Conservation (phyloP, 2,113 vertebrate genomes). For the Ctenomys sociabilis region DNA sequence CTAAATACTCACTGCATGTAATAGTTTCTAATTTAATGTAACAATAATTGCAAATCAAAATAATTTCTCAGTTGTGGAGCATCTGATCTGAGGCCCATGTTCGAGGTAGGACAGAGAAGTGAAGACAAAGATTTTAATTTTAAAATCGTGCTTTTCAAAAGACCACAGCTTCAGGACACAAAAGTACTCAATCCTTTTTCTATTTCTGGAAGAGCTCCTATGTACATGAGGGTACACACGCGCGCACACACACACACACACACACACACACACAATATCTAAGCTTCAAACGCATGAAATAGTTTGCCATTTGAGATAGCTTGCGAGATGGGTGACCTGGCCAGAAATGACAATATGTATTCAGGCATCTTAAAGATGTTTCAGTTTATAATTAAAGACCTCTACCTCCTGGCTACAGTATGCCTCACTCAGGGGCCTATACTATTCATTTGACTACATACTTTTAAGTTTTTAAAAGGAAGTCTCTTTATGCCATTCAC, state of each 20-base stretch:
- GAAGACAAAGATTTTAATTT: not conserved
- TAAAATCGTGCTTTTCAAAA: not conserved
- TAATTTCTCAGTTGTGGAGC: not conserved
- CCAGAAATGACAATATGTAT: not conserved
- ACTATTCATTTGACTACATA: not conserved
- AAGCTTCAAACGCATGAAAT: not conserved
- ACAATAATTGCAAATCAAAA: not conserved
- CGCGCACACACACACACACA: not conserved
- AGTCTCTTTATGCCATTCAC: not conserved
- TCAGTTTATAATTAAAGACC: not conserved
- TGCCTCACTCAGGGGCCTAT: not conserved
- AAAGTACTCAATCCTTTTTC: not conserved
- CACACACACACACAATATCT: not conserved
- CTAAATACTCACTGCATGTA: too few relatives aligned
- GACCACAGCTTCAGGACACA: not conserved
- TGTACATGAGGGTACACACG: not conserved
- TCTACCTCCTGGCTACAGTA: not conserved
- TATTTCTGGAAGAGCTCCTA: not conserved
- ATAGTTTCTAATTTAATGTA: constrained; percentile 13
- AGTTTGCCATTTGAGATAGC: not conserved
- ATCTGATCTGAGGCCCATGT: not conserved
- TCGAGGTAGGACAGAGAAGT: not conserved
- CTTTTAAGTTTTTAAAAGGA: not conserved
- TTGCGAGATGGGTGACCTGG: not conserved
- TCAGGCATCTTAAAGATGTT: not conserved